These are phyloP conservation scores for Parascotia fuliginaria DNA, from an alignment of 2,888 invertebrate genomes.

Conservation along the genomic window DNA sequence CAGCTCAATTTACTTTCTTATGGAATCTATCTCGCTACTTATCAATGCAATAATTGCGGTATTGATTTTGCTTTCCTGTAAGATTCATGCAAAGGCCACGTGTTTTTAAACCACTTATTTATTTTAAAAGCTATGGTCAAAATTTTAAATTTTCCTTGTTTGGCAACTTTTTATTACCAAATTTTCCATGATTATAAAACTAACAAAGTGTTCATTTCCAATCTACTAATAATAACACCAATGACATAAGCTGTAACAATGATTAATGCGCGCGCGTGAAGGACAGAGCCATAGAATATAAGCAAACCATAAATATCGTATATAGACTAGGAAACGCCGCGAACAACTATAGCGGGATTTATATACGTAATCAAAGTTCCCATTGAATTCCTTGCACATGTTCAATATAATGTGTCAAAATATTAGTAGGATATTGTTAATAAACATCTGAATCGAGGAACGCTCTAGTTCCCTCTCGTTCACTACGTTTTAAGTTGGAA, in stretches of 20 bases:
- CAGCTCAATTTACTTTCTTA: too few relatives aligned
- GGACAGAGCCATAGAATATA: conserved; percentile 27
- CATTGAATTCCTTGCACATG: conserved; percentile 10
- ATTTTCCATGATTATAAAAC: not conserved
- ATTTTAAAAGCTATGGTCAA: too few relatives aligned
- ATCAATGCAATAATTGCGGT: too few relatives aligned
- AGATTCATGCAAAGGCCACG: too few relatives aligned
- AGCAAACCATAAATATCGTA: conserved; percentile 29
- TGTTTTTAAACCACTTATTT: too few relatives aligned
- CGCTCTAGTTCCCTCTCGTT: not conserved
- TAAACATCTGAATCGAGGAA: not conserved
- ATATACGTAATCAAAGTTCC: conserved; percentile 12
- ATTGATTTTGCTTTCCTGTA: too few relatives aligned
- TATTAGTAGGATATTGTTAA: conserved; percentile 8
- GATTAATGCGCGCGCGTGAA: conserved; percentile 27
- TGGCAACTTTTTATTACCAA: not conserved
- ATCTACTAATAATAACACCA: conserved; percentile 21
- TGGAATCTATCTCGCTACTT: too few relatives aligned
- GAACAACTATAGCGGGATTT: conserved; percentile 8
- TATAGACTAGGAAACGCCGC: not conserved
- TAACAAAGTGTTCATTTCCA: conserved; percentile 10
- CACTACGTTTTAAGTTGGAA: not conserved
- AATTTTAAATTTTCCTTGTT: too few relatives aligned
- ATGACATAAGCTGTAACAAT: conserved; percentile 26
- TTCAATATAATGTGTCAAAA: conserved; percentile 8